Conservation (phyloP, 2,797 vertebrate genomes). For the Squalus acanthias region DNA sequence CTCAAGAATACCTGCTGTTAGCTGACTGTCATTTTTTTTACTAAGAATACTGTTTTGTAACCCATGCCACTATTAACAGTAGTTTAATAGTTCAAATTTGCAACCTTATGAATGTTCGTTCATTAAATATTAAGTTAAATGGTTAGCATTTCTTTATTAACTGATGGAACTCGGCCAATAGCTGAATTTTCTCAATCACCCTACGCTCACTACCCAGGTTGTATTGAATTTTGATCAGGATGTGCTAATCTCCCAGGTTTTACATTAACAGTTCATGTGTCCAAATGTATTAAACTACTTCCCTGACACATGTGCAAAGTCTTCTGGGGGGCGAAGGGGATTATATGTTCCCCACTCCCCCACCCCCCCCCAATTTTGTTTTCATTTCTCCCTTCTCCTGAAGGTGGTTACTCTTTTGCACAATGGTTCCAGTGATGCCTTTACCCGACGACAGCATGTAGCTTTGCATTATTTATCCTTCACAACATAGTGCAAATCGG, state of each 20-base stretch:
- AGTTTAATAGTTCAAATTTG: not conserved
- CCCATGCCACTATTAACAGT: not conserved
- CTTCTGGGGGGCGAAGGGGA: not conserved
- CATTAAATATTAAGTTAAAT: not conserved
- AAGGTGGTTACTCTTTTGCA: not conserved
- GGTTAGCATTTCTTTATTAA: not conserved
- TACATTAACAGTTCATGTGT: not conserved
- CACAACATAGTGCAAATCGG: too few relatives aligned
- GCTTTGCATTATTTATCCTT: too few relatives aligned
- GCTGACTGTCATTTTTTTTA: not conserved
- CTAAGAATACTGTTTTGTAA: not conserved
- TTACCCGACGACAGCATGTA: too few relatives aligned
- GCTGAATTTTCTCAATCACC: not conserved
- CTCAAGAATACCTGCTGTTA: not conserved
- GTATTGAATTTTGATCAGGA: not conserved
- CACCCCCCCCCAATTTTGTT: too few relatives aligned
- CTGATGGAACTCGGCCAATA: too few relatives aligned
- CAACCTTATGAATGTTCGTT: not conserved
- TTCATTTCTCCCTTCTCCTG: not conserved
- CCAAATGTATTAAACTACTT: not conserved
- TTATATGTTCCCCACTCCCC: not conserved
- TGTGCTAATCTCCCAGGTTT: not conserved
- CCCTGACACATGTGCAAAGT: not conserved
- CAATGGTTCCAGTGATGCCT: too few relatives aligned
- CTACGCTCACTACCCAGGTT: not conserved